Percentiles rank a stretch among this genome's conserved stretches.
Evolutionary conservation across 2,888 invertebrate species (phyloP).

Genomic region (Drosophila borealis): DNA sequence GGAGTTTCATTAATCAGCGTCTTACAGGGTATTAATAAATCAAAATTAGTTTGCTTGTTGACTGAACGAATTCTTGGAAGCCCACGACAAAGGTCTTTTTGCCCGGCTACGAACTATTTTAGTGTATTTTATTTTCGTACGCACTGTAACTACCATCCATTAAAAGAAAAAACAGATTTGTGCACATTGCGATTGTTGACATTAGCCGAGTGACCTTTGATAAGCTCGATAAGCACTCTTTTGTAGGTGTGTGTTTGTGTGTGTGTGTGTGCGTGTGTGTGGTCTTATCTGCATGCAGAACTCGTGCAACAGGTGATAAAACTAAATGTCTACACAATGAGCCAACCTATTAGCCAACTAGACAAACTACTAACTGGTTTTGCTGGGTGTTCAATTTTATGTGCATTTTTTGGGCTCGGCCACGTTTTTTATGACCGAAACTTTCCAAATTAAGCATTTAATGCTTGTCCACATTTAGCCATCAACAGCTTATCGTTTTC

Average conservation of each 20-base stretch:
- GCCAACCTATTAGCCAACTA: constrained; percentile 26
- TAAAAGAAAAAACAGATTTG: constrained; percentile 32
- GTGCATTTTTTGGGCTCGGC: constrained; percentile 5
- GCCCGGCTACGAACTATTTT: constrained; percentile 1
- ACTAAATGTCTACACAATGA: constrained; percentile 33
- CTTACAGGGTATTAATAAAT: constrained; percentile 61
- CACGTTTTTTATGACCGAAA: constrained; percentile 38
- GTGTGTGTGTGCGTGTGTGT: constrained; percentile 40
- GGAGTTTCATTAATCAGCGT: constrained; percentile 48
- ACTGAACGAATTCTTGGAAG: constrained; percentile 12
- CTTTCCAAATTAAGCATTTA: constrained; percentile 47
- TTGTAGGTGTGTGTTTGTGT: constrained; percentile 9
- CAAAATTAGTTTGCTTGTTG: constrained; percentile 67
- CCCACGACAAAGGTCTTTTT: constrained; percentile 4
- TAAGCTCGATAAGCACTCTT: constrained; percentile 40
- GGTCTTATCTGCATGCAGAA: constrained; percentile 45
- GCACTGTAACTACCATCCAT: constrained; percentile 36
- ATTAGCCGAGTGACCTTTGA: constrained; percentile 57
- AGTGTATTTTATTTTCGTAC: constrained; percentile 10
- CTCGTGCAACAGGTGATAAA: constrained; percentile 52
- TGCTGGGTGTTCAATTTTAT: constrained; percentile 2
- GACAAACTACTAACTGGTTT: constrained; percentile 44
- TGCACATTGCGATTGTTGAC: constrained; percentile 44
- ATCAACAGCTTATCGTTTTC: constrained; percentile 61
- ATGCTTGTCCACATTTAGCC: constrained; percentile 60